Evolutionary conservation across 2,888 invertebrate genomes (phyloP).

Genomic region (Drosophila meridiana): DNA sequence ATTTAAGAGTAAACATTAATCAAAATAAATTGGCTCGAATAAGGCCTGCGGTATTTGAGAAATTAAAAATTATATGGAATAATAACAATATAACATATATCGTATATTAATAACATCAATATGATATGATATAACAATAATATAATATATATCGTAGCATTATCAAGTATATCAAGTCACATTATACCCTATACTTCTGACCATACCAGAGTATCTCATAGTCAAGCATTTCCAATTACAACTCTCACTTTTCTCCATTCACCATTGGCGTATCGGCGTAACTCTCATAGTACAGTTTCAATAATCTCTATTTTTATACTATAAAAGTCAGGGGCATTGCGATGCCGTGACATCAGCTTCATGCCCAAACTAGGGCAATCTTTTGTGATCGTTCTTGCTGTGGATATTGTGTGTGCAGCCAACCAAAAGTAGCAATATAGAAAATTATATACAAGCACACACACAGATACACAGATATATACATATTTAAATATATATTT

Average conservation of each 20-base stretch:
- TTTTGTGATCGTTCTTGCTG: conserved; percentile 48
- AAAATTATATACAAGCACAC: conserved; percentile 5
- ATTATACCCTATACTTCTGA: too few species aligned
- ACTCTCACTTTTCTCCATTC: conserved; percentile 29
- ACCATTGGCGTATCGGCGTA: not conserved
- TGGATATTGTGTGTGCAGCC: conserved; percentile 37
- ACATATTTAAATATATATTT: not conserved
- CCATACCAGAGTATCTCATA: not conserved
- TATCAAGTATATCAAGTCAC: not conserved
- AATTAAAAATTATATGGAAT: not conserved
- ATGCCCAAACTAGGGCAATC: conserved; percentile 63
- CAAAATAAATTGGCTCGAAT: conserved; percentile 8
- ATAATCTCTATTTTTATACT: conserved; percentile 51
- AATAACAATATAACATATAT: too few species aligned
- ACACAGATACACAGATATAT: not conserved
- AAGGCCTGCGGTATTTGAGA: not conserved
- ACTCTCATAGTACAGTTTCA: conserved; percentile 19
- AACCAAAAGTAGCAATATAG: conserved; percentile 50
- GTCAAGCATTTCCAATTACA: not conserved
- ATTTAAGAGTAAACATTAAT: conserved; percentile 29
- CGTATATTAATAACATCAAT: not conserved
- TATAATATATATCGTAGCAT: not conserved
- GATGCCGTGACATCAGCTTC: conserved; percentile 60
- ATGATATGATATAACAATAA: not conserved
- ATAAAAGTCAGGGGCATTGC: conserved; percentile 58